These are phyloP conservation scores for Coelinius sp. DNA, from an alignment of 2,888 invertebrate genomes.

Conservation along the genomic window DNA sequence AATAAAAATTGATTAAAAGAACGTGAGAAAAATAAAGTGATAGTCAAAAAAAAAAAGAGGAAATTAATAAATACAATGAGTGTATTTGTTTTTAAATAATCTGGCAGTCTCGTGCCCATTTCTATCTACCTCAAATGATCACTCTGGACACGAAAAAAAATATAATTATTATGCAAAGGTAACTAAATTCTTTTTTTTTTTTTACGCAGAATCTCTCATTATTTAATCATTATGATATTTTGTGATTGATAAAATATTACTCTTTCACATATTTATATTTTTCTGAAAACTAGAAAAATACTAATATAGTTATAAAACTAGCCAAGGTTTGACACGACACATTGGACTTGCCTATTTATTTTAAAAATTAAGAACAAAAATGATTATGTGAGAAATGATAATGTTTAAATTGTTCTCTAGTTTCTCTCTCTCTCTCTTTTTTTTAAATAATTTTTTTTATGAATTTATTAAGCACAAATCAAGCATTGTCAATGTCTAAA, in stretches of 20 bases:
- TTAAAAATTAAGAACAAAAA: background rate
- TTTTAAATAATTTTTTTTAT: too few species aligned
- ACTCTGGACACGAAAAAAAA: background rate
- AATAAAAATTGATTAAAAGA: background rate
- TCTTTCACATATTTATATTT: slow-evolving; percentile 1
- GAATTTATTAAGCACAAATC: slow-evolving; percentile 19
- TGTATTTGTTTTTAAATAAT: background rate
- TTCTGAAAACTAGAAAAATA: slow-evolving; percentile 20
- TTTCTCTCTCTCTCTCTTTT: too few species aligned
- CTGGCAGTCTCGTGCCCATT: slow-evolving; percentile 10
- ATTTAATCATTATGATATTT: slow-evolving; percentile 1
- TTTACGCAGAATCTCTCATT: background rate
- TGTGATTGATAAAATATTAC: slow-evolving; percentile 22
- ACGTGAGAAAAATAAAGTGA: background rate
- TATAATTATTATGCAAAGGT: background rate
- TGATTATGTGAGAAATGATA: background rate
- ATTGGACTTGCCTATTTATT: slow-evolving; percentile 14
- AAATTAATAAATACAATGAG: slow-evolving; percentile 3
- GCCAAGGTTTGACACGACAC: slow-evolving; percentile 25
- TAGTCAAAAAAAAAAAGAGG: background rate
- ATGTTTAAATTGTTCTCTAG: too few species aligned
- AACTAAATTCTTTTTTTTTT: background rate
- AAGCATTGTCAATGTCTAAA: background rate
- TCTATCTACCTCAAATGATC: background rate
- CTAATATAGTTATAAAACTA: slow-evolving; percentile 32